Conservation (phyloP, 1,140 invertebrate genomes). For the Chymomyza costata region DNA sequence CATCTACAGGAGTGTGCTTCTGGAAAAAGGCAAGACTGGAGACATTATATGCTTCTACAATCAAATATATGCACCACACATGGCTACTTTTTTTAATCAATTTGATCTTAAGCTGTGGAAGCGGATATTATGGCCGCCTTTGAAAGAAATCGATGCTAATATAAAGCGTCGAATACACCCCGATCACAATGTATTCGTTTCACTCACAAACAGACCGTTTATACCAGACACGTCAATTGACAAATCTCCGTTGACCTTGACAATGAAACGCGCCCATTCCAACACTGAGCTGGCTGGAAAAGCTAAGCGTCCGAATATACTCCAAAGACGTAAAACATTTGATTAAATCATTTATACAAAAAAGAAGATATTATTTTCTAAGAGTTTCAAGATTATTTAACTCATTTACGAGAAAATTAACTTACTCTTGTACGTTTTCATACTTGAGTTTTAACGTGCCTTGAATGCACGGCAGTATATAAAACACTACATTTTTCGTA, state of each 20-base stretch:
- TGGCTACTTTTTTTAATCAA: too few relatives aligned
- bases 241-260: background rate
- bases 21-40: conserved; percentile 64
- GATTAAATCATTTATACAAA: conserved; percentile 11
- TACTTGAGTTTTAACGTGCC: too few relatives aligned
- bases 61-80: conserved; percentile 27
- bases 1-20: conserved; percentile 91
- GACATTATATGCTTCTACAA: conserved; percentile 57
- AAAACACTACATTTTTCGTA: conserved; percentile 25
- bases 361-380: too few relatives aligned
- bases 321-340: conserved; percentile 29
- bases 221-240: too few relatives aligned
- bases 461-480: too few relatives aligned
- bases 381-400: too few relatives aligned
- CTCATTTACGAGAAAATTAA: too few relatives aligned
- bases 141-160: background rate
- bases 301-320: conserved; percentile 40
- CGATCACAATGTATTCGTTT: conserved; percentile 10
- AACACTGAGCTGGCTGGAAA: conserved; percentile 18
- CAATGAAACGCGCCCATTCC: conserved; percentile 28
- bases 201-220: too few relatives aligned
- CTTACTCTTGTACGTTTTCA: too few relatives aligned
- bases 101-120: too few relatives aligned
- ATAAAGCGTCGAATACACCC: background rate
- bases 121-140: background rate